Conservation (phyloP, 2,113 vertebrate genomes). For the Ahaetulla prasina region DNA sequence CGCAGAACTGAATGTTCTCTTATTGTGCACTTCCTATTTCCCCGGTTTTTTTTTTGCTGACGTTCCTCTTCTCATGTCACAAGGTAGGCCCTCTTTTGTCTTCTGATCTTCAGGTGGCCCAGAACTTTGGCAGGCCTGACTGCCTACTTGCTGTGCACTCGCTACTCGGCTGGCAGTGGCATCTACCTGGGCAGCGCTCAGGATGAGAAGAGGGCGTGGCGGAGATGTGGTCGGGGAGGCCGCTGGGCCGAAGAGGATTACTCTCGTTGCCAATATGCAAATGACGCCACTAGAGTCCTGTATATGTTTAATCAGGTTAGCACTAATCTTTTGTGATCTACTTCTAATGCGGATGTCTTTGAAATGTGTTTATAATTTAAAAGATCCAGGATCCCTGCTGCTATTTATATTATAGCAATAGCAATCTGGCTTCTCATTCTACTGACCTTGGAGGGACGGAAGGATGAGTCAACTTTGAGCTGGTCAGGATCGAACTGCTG, state of each 20-base stretch:
- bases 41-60: conserved; percentile 32
- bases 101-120: conserved; percentile 81
- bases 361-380: background rate
- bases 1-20: conserved; percentile 41
- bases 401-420: background rate
- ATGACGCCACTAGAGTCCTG: conserved; percentile 91
- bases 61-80: background rate
- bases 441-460: no score
- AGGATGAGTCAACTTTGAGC: no score
- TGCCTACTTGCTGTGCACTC: conserved; percentile 84
- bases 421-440: no score
- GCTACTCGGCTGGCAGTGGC: conserved; percentile 77
- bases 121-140: conserved; percentile 91
- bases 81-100: background rate
- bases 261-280: conserved; percentile 91
- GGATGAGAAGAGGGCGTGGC: conserved; percentile 88
- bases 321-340: background rate
- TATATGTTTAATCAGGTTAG: conserved; percentile 95
- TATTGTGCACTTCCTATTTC: conserved; percentile 28
- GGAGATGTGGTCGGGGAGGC: conserved; percentile 83
- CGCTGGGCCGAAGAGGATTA: conserved; percentile 93
- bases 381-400: background rate
- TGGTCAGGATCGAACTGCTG: no score
- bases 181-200: conserved; percentile 79
- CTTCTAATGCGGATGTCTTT: background rate